Conservation (phyloP, 2,113 vertebrate genomes). For the Hemibagrus wyckioides region DNA sequence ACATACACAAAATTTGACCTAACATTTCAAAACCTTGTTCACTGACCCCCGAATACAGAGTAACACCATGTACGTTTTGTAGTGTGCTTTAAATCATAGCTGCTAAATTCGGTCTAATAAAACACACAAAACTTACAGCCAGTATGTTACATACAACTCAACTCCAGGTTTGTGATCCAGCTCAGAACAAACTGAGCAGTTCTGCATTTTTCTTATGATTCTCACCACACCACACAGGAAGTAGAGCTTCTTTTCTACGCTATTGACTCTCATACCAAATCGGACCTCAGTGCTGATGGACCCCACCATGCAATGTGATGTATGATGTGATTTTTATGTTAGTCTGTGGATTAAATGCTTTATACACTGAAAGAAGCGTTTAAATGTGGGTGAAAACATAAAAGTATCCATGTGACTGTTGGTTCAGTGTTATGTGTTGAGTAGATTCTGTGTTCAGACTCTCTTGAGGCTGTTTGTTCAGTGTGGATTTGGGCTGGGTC, state of each 20-base stretch:
- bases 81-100: background rate
- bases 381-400: background rate
- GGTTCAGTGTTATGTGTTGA: background rate
- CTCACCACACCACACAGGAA: background rate
- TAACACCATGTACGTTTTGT: background rate
- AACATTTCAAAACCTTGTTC: background rate
- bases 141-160: background rate
- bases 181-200: constrained; percentile 1
- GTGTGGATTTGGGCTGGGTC: background rate
- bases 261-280: background rate
- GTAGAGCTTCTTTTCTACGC: background rate
- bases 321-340: background rate
- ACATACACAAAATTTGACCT: background rate
- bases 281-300: background rate
- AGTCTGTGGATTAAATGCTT: background rate
- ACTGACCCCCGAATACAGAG: background rate
- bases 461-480: background rate
- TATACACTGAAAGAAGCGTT: background rate
- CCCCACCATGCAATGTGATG: background rate
- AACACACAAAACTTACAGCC: background rate
- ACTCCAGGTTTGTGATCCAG: background rate
- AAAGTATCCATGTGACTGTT: background rate
- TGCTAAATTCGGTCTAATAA: background rate
- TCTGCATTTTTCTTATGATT: constrained; percentile 20
- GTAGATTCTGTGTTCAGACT: background rate